phyloP scores from a whole-genome alignment of 2,113 vertebrate genomes.

The Alaudala cheleensis region DNA sequence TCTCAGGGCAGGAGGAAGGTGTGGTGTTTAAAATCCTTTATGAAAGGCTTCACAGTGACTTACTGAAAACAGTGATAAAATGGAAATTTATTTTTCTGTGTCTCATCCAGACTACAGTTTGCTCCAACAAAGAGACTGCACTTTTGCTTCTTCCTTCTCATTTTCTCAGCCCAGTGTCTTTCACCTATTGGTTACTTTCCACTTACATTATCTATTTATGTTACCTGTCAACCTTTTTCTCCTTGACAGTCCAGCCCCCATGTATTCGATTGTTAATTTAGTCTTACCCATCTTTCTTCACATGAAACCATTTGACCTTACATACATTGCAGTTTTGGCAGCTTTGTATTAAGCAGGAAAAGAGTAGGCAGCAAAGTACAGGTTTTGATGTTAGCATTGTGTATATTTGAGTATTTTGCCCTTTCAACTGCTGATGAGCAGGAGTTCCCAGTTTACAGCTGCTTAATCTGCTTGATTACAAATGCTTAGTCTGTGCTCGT shows the following conservation, averaged over 20 bases:
- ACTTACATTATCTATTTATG: neutral
- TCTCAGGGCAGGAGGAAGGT: neutral
- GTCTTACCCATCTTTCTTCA: neutral
- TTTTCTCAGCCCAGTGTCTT: neutral
- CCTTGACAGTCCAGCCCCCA: neutral
- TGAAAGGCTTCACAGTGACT: neutral
- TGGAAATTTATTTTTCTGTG: neutral
- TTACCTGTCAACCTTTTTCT: neutral
- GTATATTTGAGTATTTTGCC: neutral
- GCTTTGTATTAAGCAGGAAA: neutral
- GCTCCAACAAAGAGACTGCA: neutral
- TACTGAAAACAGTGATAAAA: neutral
- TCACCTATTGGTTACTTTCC: neutral
- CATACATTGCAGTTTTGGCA: neutral
- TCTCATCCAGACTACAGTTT: neutral
- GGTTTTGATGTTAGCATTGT: neutral
- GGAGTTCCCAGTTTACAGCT: neutral
- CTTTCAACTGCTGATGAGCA: neutral
- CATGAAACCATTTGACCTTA: neutral
- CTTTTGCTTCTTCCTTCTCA: neutral
- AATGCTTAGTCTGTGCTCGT: neutral
- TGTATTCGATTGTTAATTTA: neutral
- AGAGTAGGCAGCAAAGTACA: neutral
- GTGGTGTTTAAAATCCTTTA: neutral
- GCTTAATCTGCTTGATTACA: constrained; percentile 1